phyloP scores from a whole-genome alignment of 2,888 invertebrate genomes.

The Pristionchus fissidentatus region DNA sequence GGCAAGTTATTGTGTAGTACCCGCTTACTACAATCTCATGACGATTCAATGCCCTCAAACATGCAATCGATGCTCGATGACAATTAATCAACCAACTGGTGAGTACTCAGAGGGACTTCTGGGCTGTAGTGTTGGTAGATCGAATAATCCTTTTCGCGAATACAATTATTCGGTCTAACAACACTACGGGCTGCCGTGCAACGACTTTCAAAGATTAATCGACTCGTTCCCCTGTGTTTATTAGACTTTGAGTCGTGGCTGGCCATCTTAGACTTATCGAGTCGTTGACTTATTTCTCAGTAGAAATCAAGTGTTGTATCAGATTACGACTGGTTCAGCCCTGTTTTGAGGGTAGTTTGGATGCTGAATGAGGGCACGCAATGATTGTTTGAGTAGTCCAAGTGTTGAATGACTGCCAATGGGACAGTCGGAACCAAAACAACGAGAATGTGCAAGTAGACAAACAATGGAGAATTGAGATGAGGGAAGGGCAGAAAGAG shows the following conservation, averaged over 20 bases:
- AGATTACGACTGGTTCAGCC: too few relatives aligned
- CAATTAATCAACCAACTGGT: conserved; percentile 9
- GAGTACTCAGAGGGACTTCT: neutral
- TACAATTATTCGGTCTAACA: neutral
- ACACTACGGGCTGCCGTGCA: too few relatives aligned
- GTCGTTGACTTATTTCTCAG: too few relatives aligned
- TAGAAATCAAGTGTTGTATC: too few relatives aligned
- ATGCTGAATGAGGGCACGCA: too few relatives aligned
- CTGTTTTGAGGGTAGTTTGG: too few relatives aligned
- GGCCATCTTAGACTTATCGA: too few relatives aligned
- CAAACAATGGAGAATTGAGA: conserved; percentile 28
- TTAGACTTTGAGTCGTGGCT: too few relatives aligned
- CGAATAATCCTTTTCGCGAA: neutral
- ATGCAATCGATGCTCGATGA: conserved; percentile 18
- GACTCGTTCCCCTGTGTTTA: too few relatives aligned
- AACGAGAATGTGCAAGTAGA: conserved; percentile 1
- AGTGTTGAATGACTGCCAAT: neutral
- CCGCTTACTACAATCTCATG: conserved; percentile 42
- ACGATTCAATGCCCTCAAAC: conserved; percentile 43
- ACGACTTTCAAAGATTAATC: too few relatives aligned
- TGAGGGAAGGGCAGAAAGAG: too few relatives aligned
- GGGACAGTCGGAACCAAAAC: neutral
- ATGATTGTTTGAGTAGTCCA: conserved; percentile 2
- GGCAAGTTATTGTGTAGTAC: neutral
- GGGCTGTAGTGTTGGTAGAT: neutral